These are phyloP conservation scores for Ibidorhyncha struthersii DNA, from an alignment of 2,113 vertebrate species.

Conservation along the genomic window DNA sequence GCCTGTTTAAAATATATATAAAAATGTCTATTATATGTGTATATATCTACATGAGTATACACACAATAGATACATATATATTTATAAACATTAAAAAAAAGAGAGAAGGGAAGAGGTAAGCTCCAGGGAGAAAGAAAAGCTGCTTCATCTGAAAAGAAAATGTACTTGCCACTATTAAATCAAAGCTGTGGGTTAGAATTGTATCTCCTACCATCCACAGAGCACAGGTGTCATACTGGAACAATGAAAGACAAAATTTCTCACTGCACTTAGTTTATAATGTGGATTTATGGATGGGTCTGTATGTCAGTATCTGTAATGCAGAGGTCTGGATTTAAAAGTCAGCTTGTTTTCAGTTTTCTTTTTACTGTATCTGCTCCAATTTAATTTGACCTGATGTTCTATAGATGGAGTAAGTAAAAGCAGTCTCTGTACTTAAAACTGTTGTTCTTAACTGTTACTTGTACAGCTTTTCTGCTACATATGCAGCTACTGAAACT, in stretches of 20 bases:
- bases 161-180: background rate
- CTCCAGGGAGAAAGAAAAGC: background rate
- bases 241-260: background rate
- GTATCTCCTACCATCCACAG: background rate
- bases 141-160: background rate
- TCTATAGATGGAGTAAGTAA: background rate
- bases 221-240: background rate
- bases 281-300: background rate
- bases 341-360: background rate
- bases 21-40: fast-evolving
- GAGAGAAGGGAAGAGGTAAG: background rate
- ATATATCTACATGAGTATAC: background rate
- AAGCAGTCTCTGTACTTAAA: background rate
- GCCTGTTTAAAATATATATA: background rate
- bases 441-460: background rate
- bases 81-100: background rate
- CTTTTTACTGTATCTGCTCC: background rate
- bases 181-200: background rate
- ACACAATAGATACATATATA: fast-evolving
- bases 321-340: background rate
- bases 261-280: background rate
- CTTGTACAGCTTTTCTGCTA: background rate
- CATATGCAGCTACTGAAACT: background rate
- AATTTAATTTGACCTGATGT: fast-evolving
- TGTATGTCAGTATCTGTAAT: background rate